Conservation (phyloP, 2,797 vertebrate species). For the Psittacula derbiana region DNA sequence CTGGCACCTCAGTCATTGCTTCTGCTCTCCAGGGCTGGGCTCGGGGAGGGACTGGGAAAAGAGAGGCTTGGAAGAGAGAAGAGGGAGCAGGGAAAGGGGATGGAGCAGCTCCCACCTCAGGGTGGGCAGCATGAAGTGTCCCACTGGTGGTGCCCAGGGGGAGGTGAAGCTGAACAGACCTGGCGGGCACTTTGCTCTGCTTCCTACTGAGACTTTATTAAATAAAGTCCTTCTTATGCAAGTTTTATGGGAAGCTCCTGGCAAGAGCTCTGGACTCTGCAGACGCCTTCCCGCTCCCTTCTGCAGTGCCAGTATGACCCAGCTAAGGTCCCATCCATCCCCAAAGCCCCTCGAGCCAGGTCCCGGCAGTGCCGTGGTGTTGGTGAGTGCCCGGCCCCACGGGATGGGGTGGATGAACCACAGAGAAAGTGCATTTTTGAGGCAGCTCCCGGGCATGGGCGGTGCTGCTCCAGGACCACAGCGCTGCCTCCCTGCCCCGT, state of each 20-base stretch:
- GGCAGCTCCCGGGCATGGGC: background rate
- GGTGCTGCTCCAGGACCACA: rapidly evolving
- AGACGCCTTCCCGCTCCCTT: background rate
- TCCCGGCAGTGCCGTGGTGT: background rate
- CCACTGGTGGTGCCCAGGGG: background rate
- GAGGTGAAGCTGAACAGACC: background rate
- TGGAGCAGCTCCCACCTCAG: background rate
- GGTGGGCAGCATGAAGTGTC: background rate
- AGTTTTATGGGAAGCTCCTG: background rate
- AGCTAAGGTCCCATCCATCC: background rate
- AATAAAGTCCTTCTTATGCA: constrained; percentile 11
- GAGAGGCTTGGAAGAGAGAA: background rate
- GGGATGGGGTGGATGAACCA: background rate
- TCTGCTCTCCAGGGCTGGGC: background rate
- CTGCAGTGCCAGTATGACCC: background rate
- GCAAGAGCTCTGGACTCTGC: background rate
- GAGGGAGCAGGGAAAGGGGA: background rate
- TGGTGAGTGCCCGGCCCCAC: rapidly evolving
- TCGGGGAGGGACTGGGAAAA: background rate
- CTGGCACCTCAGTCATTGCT: rapidly evolving
- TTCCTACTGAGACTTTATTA: constrained; percentile 19
- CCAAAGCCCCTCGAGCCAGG: rapidly evolving
- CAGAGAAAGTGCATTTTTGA: background rate
- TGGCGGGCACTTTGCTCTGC: background rate
- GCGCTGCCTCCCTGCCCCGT: background rate